A percentile compares a stretch with the other conserved stretches of the same genome.
phyloP scores from a whole-genome alignment of 1,140 invertebrate genomes.

The Pseudomyrmex concolor region DNA sequence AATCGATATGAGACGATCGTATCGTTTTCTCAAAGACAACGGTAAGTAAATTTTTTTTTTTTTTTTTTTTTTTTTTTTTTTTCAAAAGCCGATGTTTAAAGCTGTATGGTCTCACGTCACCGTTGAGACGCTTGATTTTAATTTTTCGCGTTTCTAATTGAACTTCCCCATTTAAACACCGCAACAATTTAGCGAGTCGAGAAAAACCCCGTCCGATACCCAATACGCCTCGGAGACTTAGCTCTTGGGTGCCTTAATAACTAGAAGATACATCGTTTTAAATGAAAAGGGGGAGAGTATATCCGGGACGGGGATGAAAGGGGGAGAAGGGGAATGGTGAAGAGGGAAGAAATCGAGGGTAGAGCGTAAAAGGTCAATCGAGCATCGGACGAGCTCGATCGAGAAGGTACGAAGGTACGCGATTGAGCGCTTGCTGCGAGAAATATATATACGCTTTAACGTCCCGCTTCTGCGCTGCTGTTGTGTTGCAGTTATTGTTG shows the following conservation, averaged over 20 bases:
- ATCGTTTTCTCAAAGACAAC: constrained; percentile 1
- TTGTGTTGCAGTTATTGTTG: constrained; percentile 61
- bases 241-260: constrained; percentile 63
- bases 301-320: constrained; percentile 29
- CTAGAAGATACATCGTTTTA: constrained; percentile 69
- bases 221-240: constrained; percentile 50
- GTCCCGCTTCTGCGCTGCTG: constrained; percentile 46
- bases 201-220: constrained; percentile 36
- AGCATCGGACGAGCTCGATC: constrained; percentile 39
- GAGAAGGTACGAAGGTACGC: constrained; percentile 65
- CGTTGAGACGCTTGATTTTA: constrained; percentile 4
- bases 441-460: constrained; percentile 33
- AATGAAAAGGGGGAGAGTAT: constrained; percentile 53
- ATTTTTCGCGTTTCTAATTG: constrained; percentile 12
- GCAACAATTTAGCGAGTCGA: constrained; percentile 13
- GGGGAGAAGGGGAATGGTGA: no score
- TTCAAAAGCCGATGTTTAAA: background rate
- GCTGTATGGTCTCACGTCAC: background rate
- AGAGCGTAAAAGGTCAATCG: constrained; percentile 49
- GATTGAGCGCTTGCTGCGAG: constrained; percentile 37
- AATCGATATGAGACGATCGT: constrained; percentile 16
- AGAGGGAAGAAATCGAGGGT: constrained; percentile 15
- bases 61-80: background rate
- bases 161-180: background rate
- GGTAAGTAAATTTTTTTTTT: no score